These are phyloP conservation scores for Herminia tarsipennalis DNA, from an alignment of 2,888 invertebrate genomes.

Conservation along the genomic window DNA sequence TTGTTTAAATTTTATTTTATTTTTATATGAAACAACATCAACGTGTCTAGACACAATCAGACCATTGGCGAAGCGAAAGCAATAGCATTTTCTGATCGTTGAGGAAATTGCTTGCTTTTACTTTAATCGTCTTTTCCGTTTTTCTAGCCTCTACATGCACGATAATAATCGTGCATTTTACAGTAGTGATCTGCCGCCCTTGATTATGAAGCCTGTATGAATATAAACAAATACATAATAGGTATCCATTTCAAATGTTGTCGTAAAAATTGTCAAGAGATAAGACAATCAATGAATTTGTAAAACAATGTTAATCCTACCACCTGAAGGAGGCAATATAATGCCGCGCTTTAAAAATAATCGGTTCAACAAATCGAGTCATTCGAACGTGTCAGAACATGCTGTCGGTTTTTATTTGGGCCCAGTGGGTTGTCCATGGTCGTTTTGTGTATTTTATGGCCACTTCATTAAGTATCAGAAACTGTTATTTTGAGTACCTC, in stretches of 20 bases:
- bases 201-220: too few species aligned
- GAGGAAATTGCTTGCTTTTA: conserved; percentile 24
- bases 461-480: conserved; percentile 73
- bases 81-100: conserved; percentile 9
- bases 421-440: conserved; percentile 73
- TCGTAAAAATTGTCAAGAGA: conserved; percentile 46
- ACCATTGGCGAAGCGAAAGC: too few species aligned
- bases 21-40: not conserved
- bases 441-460: conserved; percentile 79
- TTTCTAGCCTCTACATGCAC: not conserved
- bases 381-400: conserved; percentile 80
- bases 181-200: too few species aligned
- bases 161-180: too few species aligned
- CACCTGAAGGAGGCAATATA: conserved; percentile 58
- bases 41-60: not conserved
- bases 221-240: too few species aligned
- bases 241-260: conserved; percentile 25
- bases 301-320: conserved; percentile 66
- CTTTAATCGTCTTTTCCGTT: conserved; percentile 18
- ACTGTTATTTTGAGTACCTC: conserved; percentile 59
- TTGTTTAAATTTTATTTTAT: not conserved
- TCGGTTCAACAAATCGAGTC: conserved; percentile 76
- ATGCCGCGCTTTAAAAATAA: conserved; percentile 62
- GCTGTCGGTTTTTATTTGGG: conserved; percentile 72
- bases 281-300: conserved; percentile 70